Evolutionary conservation across 2,797 vertebrate species (phyloP), one percentile per base, ranked within the genome.

Genomic region (Rhinophrynus dorsalis): DNA sequence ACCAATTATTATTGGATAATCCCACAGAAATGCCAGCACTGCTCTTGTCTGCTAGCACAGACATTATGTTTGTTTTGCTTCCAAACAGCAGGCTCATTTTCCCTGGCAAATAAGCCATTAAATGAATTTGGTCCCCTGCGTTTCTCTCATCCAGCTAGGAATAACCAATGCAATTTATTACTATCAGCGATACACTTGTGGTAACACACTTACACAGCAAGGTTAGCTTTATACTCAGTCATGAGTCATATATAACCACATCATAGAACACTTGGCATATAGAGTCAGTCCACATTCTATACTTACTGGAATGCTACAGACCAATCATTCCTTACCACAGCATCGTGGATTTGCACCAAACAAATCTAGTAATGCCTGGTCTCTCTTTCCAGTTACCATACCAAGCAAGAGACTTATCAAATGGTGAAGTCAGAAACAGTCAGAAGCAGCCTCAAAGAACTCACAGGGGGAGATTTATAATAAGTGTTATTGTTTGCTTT

Each of bases 21-120:
- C 51, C 38, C 3, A 18, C 23, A 30, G 38, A 60, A 60, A 68
- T 59, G 55, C 33, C 66, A 60, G 8, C 11, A n/a, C 40, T n/a
- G 33, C 12, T 29, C 42, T 17, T 9, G 20, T 7, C 9, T 33
- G 33, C 3, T 10, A 11, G 55, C 52, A 57, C 15, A 23, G 24
- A 57, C 12, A 45, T 13, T 3, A n/a, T 26, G 12, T 12, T 13
- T 17, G n/a, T 45, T 17, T 44, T 9, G 5, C 13, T 24, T 57
- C 64, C 52, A 67, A 12, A 11, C 9, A 2, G 8, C 20, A 11
- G 27, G 4, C 63, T 66, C 18, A 15, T 11, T 15, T 44, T 33
- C 35, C 7, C 4, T 38, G 26, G 26, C 33, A 30, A 33, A 32
- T 17, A 10, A 13, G 27, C 20, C 37, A 8, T 10, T 9, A 33